Conservation (phyloP, 35 echinoderm and acorn worm species). For the Ophioderma brevispina region DNA sequence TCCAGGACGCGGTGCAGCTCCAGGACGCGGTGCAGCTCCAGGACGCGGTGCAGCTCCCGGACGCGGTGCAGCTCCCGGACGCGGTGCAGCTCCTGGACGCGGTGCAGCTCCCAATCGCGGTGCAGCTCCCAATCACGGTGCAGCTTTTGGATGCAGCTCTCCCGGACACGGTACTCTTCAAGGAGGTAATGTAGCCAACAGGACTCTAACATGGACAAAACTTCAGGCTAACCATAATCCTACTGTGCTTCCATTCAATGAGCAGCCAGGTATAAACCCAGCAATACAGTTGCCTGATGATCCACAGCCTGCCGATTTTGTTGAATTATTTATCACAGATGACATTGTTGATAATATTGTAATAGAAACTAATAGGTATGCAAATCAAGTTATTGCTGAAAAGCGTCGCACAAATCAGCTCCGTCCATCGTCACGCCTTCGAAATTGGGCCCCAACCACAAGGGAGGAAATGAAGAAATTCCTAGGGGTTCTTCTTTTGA, state of each 20-base stretch:
- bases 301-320: slow-evolving; percentile 10
- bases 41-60: too few relatives aligned
- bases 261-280: not conserved
- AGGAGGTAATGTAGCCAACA: too few relatives aligned
- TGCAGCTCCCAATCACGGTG: too few relatives aligned
- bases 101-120: too few relatives aligned
- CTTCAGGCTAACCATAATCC: not conserved
- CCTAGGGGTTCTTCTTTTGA: slow-evolving; percentile 1
- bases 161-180: too few relatives aligned
- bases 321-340: slow-evolving; percentile 29
- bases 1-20: too few relatives aligned
- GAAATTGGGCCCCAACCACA: slow-evolving; percentile 3
- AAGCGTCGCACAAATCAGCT: not conserved
- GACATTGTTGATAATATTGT: slow-evolving; percentile 30
- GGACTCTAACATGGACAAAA: too few relatives aligned
- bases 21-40: too few relatives aligned
- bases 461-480: slow-evolving; percentile 29
- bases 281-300: slow-evolving; percentile 15
- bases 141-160: too few relatives aligned
- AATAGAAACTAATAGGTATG: slow-evolving; percentile 32
- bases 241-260: slow-evolving; percentile 33
- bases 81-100: too few relatives aligned
- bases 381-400: slow-evolving; percentile 29
- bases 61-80: too few relatives aligned
- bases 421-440: not conserved